phyloP scores from a whole-genome alignment of 2,888 invertebrate species.

The Conistra vaccinii region DNA sequence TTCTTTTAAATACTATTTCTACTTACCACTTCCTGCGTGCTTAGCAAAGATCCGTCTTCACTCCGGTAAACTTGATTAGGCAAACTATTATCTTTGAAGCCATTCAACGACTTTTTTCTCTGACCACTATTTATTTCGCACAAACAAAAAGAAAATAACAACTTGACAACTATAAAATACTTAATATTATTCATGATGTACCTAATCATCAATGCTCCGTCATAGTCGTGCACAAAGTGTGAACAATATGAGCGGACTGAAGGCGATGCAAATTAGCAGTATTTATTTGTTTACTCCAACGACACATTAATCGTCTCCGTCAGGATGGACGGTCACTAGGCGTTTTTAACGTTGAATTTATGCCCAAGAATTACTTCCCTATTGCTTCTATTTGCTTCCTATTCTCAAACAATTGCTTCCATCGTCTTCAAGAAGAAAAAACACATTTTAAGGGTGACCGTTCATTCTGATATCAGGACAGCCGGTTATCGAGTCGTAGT shows the following conservation, averaged over 20 bases:
- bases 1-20: conserved; percentile 3
- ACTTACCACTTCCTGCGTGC: conserved; percentile 87
- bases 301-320: conserved; percentile 59
- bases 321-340: too few relatives aligned
- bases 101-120: conserved; percentile 78
- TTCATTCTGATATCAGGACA: too few relatives aligned
- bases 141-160: conserved; percentile 71
- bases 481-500: too few relatives aligned
- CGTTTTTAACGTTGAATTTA: too few relatives aligned
- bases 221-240: conserved; percentile 72
- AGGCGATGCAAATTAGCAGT: conserved; percentile 41
- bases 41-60: conserved; percentile 84
- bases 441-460: too few relatives aligned
- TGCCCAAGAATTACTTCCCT: too few relatives aligned
- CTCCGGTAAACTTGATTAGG: conserved; percentile 85
- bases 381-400: too few relatives aligned
- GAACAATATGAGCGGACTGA: conserved; percentile 53
- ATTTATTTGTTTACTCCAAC: conserved; percentile 67
- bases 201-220: conserved; percentile 68
- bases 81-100: conserved; percentile 86
- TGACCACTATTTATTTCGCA: conserved; percentile 76
- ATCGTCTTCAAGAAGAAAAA: too few relatives aligned
- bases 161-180: conserved; percentile 68
- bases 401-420: too few relatives aligned
- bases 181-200: conserved; percentile 77